Conservation (phyloP, 1,140 invertebrate genomes). For the Cecropterus lyciades region DNA sequence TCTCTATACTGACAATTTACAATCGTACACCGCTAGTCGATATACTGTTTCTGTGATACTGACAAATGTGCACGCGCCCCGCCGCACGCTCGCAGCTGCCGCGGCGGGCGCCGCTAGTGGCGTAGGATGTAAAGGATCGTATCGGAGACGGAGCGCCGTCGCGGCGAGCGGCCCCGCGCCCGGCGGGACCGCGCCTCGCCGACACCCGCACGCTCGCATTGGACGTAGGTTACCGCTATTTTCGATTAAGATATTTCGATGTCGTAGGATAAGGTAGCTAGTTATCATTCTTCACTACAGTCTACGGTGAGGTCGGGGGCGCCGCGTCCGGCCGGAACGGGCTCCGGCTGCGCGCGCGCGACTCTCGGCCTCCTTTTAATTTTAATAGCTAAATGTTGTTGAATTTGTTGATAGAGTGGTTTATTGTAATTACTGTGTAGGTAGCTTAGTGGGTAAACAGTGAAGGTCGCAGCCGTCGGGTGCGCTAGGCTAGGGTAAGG, state of each 20-base stretch:
- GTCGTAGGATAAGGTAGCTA: constrained; percentile 77
- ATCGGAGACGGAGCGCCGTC: constrained; percentile 14
- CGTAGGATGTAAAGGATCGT: constrained; percentile 12
- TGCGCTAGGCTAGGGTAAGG: constrained; percentile 61
- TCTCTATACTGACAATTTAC: not conserved
- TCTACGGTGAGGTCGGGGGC: constrained; percentile 31
- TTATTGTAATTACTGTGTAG: constrained; percentile 72
- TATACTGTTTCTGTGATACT: constrained; percentile 65
- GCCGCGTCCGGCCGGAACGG: constrained; percentile 45
- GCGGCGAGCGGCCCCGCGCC: too few species aligned
- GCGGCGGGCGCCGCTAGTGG: constrained; percentile 9
- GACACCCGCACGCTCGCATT: constrained; percentile 29
- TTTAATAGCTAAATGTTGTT: constrained; percentile 83
- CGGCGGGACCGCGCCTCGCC: not conserved
- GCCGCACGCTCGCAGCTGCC: constrained; percentile 21
- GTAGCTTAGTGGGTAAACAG: constrained; percentile 71
- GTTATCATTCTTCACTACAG: constrained; percentile 60
- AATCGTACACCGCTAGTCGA: constrained; percentile 20
- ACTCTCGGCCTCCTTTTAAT: constrained; percentile 72
- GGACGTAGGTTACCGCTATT: constrained; percentile 46
- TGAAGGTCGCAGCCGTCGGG: constrained; percentile 63
- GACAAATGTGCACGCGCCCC: constrained; percentile 29
- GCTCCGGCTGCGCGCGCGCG: constrained; percentile 37
- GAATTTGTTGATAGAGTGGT: constrained; percentile 81
- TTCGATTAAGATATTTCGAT: constrained; percentile 64